Evolutionary conservation across 2,888 invertebrate genomes (phyloP).

Genomic region (Tortrix viridana): DNA sequence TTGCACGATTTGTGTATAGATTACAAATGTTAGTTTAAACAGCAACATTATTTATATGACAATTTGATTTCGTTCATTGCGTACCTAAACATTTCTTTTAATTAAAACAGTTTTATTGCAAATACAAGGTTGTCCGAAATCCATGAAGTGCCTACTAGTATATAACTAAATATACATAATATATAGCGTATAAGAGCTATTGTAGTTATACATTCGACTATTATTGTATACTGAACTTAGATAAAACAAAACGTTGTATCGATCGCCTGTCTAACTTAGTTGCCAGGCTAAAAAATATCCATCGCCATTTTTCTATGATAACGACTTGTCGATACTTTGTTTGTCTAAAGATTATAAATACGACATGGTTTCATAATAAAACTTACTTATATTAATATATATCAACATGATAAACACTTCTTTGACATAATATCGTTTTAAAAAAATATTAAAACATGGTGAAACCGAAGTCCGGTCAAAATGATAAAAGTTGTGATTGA

Average conservation of each 20-base stretch:
- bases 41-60: no score
- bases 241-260: slow-evolving; percentile 13
- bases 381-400: not conserved
- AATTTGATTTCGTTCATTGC: no score
- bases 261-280: slow-evolving; percentile 1
- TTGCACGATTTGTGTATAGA: no score
- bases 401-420: not conserved
- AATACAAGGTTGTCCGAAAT: slow-evolving; percentile 29
- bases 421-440: no score
- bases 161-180: slow-evolving; percentile 47
- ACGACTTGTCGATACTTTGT: not conserved
- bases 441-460: no score
- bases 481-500: not conserved
- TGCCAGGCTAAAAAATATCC: not conserved
- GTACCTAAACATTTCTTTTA: no score
- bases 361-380: slow-evolving; percentile 8
- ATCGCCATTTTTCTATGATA: no score
- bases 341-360: slow-evolving; percentile 1
- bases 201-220: slow-evolving; percentile 40
- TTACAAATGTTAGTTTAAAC: no score
- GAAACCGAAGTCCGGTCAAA: no score
- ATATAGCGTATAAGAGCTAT: slow-evolving; percentile 43
- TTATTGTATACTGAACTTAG: slow-evolving; percentile 33
- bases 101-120: slow-evolving; percentile 16
- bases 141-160: slow-evolving; percentile 52